Conservation (phyloP, 64 coral and sea anemone genomes). For the Catalaphyllia jardinei region DNA sequence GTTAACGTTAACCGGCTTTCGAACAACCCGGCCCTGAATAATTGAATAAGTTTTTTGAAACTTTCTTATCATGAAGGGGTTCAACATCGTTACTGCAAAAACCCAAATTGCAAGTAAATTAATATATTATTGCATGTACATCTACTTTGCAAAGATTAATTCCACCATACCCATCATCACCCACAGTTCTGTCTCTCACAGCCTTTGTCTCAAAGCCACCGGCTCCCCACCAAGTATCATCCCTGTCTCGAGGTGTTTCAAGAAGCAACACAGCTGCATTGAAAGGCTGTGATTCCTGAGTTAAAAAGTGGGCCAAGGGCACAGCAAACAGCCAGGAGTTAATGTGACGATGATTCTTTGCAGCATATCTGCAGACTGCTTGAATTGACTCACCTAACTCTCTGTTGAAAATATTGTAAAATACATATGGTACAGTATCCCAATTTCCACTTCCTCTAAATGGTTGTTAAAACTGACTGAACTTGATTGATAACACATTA, state of each 20-base stretch:
- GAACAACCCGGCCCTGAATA: too few relatives aligned
- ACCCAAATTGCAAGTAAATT: too few relatives aligned
- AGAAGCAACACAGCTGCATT: slow-evolving; percentile 13
- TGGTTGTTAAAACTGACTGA: not conserved
- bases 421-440: too few relatives aligned
- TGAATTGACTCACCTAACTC: slow-evolving; percentile 32
- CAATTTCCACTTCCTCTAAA: not conserved
- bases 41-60: too few relatives aligned
- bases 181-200: not conserved
- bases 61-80: too few relatives aligned
- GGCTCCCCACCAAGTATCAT: slow-evolving; percentile 50
- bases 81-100: too few relatives aligned
- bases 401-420: not conserved
- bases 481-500: not conserved
- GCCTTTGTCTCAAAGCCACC: slow-evolving; percentile 39
- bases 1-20: too few relatives aligned
- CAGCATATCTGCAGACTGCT: slow-evolving; percentile 5
- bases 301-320: slow-evolving; percentile 30
- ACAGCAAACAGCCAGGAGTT: slow-evolving; percentile 41
- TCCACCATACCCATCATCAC: too few relatives aligned
- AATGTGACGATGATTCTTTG: not conserved
- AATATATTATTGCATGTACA: too few relatives aligned
- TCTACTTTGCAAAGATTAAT: too few relatives aligned
- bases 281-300: slow-evolving; percentile 13
- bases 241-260: slow-evolving; percentile 17